These are phyloP conservation scores for Cremastinae sp. DNA, from an alignment of 2,888 invertebrate species.

Conservation along the genomic window DNA sequence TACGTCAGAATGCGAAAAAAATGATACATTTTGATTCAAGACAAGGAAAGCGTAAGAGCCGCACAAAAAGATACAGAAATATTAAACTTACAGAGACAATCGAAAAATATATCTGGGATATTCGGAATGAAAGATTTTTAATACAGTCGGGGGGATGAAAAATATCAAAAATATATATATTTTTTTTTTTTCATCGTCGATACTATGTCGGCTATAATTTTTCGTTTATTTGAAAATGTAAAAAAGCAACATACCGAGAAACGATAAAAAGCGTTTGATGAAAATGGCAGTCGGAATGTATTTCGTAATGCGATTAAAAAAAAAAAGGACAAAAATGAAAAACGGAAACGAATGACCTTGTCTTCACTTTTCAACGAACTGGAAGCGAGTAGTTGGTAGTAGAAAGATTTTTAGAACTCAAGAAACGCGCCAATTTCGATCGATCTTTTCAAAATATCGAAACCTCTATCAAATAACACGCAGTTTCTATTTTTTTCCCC, in stretches of 20 bases:
- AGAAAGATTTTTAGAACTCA: conserved; percentile 61
- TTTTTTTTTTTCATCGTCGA: not conserved
- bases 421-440: conserved; percentile 47
- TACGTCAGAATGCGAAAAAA: not conserved
- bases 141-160: too few species aligned
- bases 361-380: conserved; percentile 78
- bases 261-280: conserved; percentile 34
- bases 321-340: conserved; percentile 24
- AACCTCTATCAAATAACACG: too few species aligned
- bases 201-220: too few species aligned
- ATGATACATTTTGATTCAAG: not conserved
- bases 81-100: too few species aligned
- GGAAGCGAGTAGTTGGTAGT: conserved; percentile 76
- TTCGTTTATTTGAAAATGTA: too few species aligned
- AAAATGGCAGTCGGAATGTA: conserved; percentile 23
- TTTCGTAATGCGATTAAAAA: not conserved
- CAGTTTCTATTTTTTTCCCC: not conserved
- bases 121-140: too few species aligned
- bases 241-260: conserved; percentile 21
- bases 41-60: not conserved
- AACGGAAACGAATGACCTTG: conserved; percentile 67
- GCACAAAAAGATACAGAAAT: too few species aligned
- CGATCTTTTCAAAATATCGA: conserved; percentile 46
- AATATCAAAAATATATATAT: not conserved
- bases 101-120: too few species aligned